These are phyloP conservation scores for Ictalurus punctatus DNA, from an alignment of 2,113 vertebrate genomes.

Conservation along the genomic window DNA sequence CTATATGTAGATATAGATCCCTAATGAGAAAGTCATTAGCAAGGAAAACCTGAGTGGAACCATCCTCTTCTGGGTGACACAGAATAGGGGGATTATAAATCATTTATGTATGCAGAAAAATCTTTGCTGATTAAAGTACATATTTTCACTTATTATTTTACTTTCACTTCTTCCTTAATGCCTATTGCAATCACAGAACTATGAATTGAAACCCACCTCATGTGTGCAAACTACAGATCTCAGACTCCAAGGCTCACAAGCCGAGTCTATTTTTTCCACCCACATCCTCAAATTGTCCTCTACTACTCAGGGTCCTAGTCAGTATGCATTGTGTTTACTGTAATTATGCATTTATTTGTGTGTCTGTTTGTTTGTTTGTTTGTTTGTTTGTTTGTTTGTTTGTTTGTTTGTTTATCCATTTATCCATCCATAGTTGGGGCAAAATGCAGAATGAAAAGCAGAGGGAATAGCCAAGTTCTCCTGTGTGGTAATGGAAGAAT, in stretches of 20 bases:
- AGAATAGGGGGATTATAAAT: not conserved
- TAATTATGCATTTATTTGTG: not conserved
- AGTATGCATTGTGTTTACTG: not conserved
- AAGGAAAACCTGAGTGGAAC: not conserved
- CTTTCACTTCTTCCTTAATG: not conserved
- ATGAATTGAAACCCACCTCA: slow-evolving; percentile 12
- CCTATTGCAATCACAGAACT: not conserved
- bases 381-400: not conserved
- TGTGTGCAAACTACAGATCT: not conserved
- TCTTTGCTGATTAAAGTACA: slow-evolving; percentile 19
- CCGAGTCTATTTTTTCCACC: not conserved
- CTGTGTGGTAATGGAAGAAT: slow-evolving; percentile 14
- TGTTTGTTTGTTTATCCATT: not conserved
- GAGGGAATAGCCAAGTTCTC: slow-evolving; percentile 43
- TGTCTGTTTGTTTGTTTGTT: not conserved
- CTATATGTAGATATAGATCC: not conserved
- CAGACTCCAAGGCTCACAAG: not conserved
- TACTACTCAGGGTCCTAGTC: not conserved
- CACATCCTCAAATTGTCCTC: not conserved
- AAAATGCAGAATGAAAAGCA: slow-evolving; percentile 41
- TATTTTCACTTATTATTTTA: slow-evolving; percentile 32
- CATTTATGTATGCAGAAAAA: slow-evolving; percentile 4
- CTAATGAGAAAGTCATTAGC: not conserved
- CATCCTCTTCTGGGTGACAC: not conserved
- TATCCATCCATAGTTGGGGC: not conserved